These are phyloP conservation scores for Hystrix cristata DNA, from an alignment of 2,113 vertebrate genomes.

Conservation along the genomic window DNA sequence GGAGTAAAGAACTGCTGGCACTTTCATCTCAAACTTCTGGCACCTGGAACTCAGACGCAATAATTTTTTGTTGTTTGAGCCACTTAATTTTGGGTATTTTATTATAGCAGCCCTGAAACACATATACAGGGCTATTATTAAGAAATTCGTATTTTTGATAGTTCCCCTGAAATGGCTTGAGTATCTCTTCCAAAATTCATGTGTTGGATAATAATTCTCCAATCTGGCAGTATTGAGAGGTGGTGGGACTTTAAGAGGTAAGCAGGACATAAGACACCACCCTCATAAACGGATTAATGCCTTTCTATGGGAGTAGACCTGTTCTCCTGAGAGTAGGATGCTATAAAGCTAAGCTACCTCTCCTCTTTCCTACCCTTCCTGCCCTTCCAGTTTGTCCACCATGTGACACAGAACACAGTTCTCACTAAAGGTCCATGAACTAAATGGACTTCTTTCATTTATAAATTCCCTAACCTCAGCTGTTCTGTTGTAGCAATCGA, in stretches of 20 bases:
- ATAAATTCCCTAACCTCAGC: not conserved
- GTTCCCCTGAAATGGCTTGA: not conserved
- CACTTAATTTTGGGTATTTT: not conserved
- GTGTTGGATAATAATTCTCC: not conserved
- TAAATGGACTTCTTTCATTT: not conserved
- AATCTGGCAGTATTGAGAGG: not conserved
- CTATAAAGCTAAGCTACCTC: no score
- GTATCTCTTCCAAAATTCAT: not conserved
- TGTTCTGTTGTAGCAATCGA: not conserved
- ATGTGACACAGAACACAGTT: not conserved
- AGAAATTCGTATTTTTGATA: not conserved
- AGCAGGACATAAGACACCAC: no score
- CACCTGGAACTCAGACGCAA: not conserved
- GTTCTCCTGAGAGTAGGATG: not conserved
- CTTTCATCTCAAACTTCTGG: not conserved
- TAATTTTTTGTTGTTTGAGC: not conserved
- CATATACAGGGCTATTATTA: not conserved
- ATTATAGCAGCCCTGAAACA: not conserved
- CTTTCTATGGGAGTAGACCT: not conserved
- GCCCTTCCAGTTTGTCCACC: no score
- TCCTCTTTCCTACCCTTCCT: not conserved
- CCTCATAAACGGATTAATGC: not conserved
- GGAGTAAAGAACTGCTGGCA: not conserved
- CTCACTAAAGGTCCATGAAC: not conserved
- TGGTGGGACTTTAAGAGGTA: not conserved